Conservation (phyloP, 2,888 invertebrate species). For the Orthosia gracilis region DNA sequence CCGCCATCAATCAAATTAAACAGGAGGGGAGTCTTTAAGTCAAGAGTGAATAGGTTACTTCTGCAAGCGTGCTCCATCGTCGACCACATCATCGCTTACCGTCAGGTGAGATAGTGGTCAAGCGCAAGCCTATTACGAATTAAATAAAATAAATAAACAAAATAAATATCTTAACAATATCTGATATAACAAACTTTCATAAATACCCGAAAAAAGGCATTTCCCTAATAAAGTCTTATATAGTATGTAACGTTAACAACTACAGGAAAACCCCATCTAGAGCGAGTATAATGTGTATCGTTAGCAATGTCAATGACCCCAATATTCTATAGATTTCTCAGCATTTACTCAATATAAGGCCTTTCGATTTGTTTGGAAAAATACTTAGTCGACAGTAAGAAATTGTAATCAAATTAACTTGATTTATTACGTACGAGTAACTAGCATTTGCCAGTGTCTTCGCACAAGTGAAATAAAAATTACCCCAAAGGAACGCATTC, state of each 20-base stretch:
- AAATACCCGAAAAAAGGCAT: slow-evolving; percentile 6
- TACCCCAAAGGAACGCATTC: too few species aligned
- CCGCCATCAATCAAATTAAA: neutral
- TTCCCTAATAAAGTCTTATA: neutral
- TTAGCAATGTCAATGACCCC: slow-evolving; percentile 35
- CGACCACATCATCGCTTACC: too few species aligned
- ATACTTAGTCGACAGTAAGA: neutral
- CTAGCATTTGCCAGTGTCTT: too few species aligned
- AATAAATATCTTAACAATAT: too few species aligned
- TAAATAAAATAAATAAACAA: too few species aligned
- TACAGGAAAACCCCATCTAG: slow-evolving; percentile 47
- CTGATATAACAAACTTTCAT: neutral
- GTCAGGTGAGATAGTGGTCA: too few species aligned
- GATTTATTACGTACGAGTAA: neutral
- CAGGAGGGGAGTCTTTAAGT: too few species aligned
- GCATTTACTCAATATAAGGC: slow-evolving; percentile 9
- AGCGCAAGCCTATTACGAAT: too few species aligned
- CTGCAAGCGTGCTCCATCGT: too few species aligned
- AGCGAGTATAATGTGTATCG: slow-evolving; percentile 34
- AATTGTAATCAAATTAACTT: neutral
- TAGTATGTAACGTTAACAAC: slow-evolving; percentile 10
- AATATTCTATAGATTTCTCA: slow-evolving; percentile 11
- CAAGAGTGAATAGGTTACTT: too few species aligned
- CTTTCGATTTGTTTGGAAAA: slow-evolving; percentile 21
- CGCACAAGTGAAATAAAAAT: too few species aligned